Conservation (phyloP, 2,797 vertebrate genomes). For the Molossus alvarezi region DNA sequence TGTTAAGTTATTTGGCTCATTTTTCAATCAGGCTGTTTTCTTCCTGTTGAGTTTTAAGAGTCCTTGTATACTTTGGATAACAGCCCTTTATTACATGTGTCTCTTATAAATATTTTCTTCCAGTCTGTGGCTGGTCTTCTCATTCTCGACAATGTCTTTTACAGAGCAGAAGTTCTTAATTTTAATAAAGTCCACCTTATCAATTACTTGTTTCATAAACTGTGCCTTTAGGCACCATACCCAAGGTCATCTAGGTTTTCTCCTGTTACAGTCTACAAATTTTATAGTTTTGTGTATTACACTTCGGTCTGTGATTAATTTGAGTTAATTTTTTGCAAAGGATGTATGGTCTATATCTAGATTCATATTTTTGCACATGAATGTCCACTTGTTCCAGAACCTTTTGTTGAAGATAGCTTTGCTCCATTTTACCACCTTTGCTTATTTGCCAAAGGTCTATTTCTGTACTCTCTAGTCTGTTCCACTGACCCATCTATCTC, state of each 20-base stretch:
- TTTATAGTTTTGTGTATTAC: neutral
- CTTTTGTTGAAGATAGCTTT: neutral
- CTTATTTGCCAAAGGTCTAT: neutral
- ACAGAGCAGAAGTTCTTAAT: neutral
- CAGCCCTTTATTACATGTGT: neutral
- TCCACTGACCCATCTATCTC: neutral
- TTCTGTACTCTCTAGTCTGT: neutral
- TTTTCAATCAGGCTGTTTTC: neutral
- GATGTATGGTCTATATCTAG: neutral
- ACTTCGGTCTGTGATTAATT: neutral
- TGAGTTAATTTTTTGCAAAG: neutral
- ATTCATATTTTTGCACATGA: neutral
- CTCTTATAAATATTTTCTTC: neutral
- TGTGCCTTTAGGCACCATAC: neutral
- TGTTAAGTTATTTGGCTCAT: neutral
- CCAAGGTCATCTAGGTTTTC: neutral
- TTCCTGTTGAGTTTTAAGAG: neutral
- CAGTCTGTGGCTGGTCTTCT: neutral
- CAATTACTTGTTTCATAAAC: neutral
- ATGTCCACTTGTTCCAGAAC: neutral
- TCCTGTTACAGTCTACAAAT: neutral
- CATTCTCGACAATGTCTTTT: neutral
- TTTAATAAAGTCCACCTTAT: neutral
- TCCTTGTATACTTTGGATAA: neutral
- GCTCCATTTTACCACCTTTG: neutral